Evolutionary conservation across 2,888 invertebrate genomes (phyloP).

Genomic region (Choristoneura rosaceana): DNA sequence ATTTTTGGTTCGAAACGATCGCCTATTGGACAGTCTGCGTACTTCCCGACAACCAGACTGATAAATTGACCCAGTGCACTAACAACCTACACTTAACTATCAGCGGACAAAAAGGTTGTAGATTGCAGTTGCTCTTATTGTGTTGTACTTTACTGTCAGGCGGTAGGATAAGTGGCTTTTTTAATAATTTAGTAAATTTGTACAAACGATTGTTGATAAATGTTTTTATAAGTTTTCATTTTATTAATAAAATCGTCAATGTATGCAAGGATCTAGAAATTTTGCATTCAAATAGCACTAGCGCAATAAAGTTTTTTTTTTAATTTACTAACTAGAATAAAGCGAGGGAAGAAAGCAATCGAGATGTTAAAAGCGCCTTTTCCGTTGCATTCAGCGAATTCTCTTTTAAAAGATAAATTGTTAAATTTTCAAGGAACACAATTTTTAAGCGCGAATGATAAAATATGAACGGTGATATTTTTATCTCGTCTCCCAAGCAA

Average conservation of each 20-base stretch:
- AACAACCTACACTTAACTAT: no score
- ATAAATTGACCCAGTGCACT: no score
- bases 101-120: no score
- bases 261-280: neutral
- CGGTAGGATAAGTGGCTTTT: neutral
- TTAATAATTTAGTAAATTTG: neutral
- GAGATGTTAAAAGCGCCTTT: neutral
- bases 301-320: neutral
- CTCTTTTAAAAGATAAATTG: conserved; percentile 2
- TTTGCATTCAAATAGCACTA: neutral
- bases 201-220: neutral
- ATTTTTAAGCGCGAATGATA: conserved; percentile 25
- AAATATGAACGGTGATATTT: conserved; percentile 25
- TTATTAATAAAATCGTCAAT: neutral
- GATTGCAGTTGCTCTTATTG: no score
- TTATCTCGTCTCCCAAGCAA: conserved; percentile 28
- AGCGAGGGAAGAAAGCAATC: conserved; percentile 20
- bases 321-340: neutral
- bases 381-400: neutral
- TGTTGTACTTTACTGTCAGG: neutral
- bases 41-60: no score
- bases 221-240: neutral
- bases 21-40: no score
- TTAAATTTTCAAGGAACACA: neutral
- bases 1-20: no score